Percentiles rank a stretch among this genome's conserved stretches.
These are phyloP conservation scores for Protonibea diacanthus DNA, from an alignment of 2,797 vertebrate species.

Conservation along the genomic window DNA sequence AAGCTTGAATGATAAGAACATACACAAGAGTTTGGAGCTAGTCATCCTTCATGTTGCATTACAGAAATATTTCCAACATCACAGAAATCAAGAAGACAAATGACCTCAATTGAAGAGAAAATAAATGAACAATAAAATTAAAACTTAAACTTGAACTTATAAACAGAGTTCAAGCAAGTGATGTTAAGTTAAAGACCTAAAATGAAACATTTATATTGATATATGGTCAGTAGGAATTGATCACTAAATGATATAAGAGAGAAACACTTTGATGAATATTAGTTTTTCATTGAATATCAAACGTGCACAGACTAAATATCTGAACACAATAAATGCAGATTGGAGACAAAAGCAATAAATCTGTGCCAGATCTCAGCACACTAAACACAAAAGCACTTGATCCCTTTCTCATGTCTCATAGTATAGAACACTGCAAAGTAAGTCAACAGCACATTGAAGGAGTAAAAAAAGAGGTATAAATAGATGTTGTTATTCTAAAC, in stretches of 20 bases:
- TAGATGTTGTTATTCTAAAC: slow-evolving; percentile 79
- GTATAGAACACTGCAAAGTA: slow-evolving; percentile 48
- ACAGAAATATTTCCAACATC: background rate
- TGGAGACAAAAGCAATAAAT: slow-evolving; percentile 63
- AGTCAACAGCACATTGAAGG: slow-evolving; percentile 59
- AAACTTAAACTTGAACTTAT: background rate
- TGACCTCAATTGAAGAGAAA: background rate
- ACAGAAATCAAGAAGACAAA: slow-evolving; percentile 19
- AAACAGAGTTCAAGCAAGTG: slow-evolving; percentile 6
- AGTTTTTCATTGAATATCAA: slow-evolving; percentile 25
- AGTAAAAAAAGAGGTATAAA: slow-evolving; percentile 76
- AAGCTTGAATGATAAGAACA: background rate
- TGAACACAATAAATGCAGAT: slow-evolving; percentile 50
- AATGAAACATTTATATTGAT: slow-evolving; percentile 39
- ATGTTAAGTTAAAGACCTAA: background rate
- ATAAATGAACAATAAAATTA: background rate
- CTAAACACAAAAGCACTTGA: slow-evolving; percentile 61
- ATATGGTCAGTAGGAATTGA: slow-evolving; percentile 6
- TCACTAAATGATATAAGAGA: background rate
- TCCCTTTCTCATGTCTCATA: slow-evolving; percentile 55
- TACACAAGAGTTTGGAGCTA: background rate
- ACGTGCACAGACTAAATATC: slow-evolving; percentile 24
- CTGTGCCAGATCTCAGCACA: slow-evolving; percentile 61
- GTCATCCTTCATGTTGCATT: background rate
- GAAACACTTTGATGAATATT: slow-evolving; percentile 13